Base-by-base conservation (phyloP, 2,113 vertebrate species). In the Pluvianellus socialis region DNA sequence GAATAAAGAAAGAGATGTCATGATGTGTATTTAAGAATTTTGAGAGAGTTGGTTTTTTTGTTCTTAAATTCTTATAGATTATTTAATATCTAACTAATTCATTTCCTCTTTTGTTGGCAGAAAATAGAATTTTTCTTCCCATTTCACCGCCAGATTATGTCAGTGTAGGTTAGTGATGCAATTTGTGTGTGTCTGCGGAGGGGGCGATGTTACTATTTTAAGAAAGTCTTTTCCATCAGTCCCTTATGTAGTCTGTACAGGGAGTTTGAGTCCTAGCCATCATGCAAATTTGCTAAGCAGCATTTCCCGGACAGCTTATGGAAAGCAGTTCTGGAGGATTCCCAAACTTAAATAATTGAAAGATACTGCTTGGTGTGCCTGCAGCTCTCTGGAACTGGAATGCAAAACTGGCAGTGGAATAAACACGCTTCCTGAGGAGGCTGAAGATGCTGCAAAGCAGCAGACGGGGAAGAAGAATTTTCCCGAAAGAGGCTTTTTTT, bases 401-500 rank as follows among this genome's bases (percentile, higher is more conserved):
- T 83, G 77, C 30, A 79, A 83, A 91, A 45, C 91, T 97, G 94
- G 88, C 70, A 14, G 19, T 56, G 71, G 83, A 96, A 92, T 91
- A 92, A 86, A 44, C 3, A 1, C 14, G 0, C 45, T 79, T 53
- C 35, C 53, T 0, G 7, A 96, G 84, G 87, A 90, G 18, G 30
- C 62, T 38, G 38, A 68, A 79, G 88, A 82, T 79, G 91, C 85
- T 55, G 30, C 91, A 62, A 67, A 92, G 24, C 8, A 85, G 79
- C 49, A 63, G 80, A 83, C 38, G 18, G 61, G 47, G 70, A 82
- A 93, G 63, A 67, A 75, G 84, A 88, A 70, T 72, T 61, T 74
- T 75, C 93, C 72, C 2, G 10, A 85, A 97, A 94, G 45, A 74
- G 0, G 1, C 15, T 61, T 35, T 49, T 61, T 22, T 3, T 4